phyloP scores from a whole-genome alignment of 2,113 vertebrate genomes.

The Pluvianellus socialis region DNA sequence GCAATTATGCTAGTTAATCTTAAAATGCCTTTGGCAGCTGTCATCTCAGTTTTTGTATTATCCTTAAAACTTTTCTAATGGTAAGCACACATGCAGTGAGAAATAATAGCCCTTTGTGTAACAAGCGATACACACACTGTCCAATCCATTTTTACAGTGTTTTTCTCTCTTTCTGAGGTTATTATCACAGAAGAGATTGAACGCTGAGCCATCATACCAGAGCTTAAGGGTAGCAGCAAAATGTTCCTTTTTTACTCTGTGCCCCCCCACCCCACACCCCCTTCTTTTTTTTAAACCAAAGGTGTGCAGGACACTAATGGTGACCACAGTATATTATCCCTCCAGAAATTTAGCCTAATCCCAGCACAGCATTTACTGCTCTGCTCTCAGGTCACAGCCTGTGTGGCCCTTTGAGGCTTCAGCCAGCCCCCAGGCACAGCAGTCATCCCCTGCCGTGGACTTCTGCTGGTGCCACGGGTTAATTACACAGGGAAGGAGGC shows the following conservation, averaged over 20 bases:
- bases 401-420: background rate
- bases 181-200: conserved; percentile 19
- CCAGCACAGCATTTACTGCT: background rate
- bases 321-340: background rate
- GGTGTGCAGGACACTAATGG: background rate
- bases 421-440: background rate
- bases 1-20: conserved; percentile 2
- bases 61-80: conserved; percentile 37
- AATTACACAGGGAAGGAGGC: background rate
- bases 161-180: conserved; percentile 28
- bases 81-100: conserved; percentile 31
- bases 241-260: background rate
- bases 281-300: background rate
- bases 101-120: conserved; percentile 40
- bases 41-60: background rate
- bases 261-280: fast-evolving
- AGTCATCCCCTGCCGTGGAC: background rate
- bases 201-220: background rate
- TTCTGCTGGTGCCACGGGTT: background rate
- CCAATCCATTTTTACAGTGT: conserved; percentile 28
- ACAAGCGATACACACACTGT: background rate
- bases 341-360: background rate
- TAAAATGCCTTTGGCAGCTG: background rate
- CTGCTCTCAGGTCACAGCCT: background rate
- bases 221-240: background rate